Evolutionary conservation across 2,113 vertebrate genomes (phyloP).

Genomic region (Hymenochirus boettgeri): DNA sequence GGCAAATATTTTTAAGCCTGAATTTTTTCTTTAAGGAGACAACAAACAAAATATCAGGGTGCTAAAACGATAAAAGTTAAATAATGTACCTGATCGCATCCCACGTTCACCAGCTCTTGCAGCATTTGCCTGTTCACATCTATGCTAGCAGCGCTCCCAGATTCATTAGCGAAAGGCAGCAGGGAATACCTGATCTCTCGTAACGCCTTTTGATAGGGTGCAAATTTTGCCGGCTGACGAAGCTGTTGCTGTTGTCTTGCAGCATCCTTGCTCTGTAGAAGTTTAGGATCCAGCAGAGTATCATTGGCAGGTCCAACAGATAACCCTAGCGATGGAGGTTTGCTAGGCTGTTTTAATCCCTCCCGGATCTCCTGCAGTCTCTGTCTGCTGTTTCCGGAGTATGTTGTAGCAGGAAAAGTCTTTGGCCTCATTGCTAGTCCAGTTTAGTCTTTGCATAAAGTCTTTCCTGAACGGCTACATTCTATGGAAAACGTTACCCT

Average conservation of each 20-base stretch:
- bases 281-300: slow-evolving; percentile 71
- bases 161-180: slow-evolving; percentile 91
- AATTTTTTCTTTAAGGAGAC: no score
- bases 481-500: background rate
- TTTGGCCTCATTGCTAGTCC: slow-evolving; percentile 92
- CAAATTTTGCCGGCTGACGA: slow-evolving; percentile 86
- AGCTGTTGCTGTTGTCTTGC: slow-evolving; percentile 84
- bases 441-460: slow-evolving; percentile 68
- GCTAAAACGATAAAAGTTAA: no score
- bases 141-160: slow-evolving; percentile 62
- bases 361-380: slow-evolving; percentile 95
- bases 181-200: slow-evolving; percentile 94
- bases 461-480: background rate
- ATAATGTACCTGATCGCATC: slow-evolving; percentile 87
- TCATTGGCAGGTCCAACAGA: slow-evolving; percentile 68
- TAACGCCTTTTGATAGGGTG: slow-evolving; percentile 92
- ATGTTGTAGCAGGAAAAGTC: slow-evolving; percentile 93
- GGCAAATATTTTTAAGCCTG: no score
- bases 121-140: slow-evolving; percentile 97
- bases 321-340: slow-evolving; percentile 78
- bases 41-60: no score
- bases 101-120: slow-evolving; percentile 91
- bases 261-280: slow-evolving; percentile 73
- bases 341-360: slow-evolving; percentile 91
- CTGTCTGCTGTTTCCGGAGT: slow-evolving; percentile 94